Evolutionary conservation across 2,888 invertebrate species (phyloP).

Genomic region (Trissolcus brochymenae): DNA sequence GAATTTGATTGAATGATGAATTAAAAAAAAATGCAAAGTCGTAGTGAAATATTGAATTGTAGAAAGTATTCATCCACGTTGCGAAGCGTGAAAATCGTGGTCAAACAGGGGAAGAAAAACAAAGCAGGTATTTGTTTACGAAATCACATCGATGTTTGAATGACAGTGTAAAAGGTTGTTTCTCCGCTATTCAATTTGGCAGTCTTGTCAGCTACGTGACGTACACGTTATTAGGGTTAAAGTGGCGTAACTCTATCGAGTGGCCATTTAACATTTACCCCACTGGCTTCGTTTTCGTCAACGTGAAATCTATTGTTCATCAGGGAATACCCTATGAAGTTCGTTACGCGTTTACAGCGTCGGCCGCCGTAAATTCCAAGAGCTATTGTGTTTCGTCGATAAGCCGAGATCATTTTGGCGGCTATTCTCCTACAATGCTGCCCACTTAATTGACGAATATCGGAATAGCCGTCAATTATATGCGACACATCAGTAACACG

Average conservation of each 20-base stretch:
- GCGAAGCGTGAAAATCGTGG: conserved; percentile 36
- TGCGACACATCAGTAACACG: conserved; percentile 55
- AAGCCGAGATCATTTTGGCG: conserved; percentile 55
- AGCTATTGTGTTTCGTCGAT: conserved; percentile 57
- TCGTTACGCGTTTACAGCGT: conserved; percentile 66
- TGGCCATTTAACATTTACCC: conserved; percentile 67
- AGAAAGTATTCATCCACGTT: neutral
- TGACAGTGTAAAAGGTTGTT: conserved; percentile 51
- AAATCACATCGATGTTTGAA: conserved; percentile 43
- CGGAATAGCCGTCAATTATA: conserved; percentile 54
- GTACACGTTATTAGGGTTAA: conserved; percentile 70
- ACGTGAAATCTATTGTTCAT: conserved; percentile 71
- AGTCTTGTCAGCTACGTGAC: conserved; percentile 59
- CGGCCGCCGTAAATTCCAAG: conserved; percentile 54
- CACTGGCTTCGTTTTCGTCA: conserved; percentile 63
- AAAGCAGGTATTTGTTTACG: conserved; percentile 53
- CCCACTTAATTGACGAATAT: conserved; percentile 58
- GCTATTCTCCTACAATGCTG: conserved; percentile 50
- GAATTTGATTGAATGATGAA: neutral
- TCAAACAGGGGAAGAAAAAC: conserved; percentile 27
- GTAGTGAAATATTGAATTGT: too few species aligned
- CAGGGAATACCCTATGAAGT: conserved; percentile 67
- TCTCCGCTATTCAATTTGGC: conserved; percentile 44
- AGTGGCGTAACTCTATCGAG: conserved; percentile 72
- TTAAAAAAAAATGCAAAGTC: neutral